These are phyloP conservation scores for Caenorhabditis japonica DNA, from an alignment of 2,888 invertebrate species.

Conservation along the genomic window DNA sequence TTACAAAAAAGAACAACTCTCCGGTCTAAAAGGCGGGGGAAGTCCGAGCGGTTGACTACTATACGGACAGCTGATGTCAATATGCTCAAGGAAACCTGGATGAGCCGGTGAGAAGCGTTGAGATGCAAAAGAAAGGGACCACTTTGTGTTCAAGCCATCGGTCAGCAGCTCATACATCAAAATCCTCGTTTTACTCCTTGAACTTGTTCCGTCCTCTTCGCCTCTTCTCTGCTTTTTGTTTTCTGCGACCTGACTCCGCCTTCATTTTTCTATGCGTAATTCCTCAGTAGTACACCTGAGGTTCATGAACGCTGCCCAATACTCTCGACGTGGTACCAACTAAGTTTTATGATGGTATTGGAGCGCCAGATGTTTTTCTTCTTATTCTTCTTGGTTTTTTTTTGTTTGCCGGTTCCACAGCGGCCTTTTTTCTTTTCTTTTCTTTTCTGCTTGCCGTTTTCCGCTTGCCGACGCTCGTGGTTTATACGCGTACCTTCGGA, in stretches of 20 bases:
- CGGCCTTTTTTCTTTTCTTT: too few species aligned
- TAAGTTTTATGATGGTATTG: slow-evolving; percentile 33
- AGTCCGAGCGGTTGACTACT: slow-evolving; percentile 55
- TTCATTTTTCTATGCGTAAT: too few species aligned
- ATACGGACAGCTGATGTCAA: slow-evolving; percentile 65
- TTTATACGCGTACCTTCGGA: neutral
- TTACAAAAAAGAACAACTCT: too few species aligned
- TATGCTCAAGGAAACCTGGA: slow-evolving; percentile 31
- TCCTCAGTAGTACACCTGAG: neutral
- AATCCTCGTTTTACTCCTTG: slow-evolving; percentile 43
- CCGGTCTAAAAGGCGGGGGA: slow-evolving; percentile 34
- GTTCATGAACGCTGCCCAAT: slow-evolving; percentile 2
- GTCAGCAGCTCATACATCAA: slow-evolving; percentile 52
- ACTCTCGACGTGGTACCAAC: neutral
- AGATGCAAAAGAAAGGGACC: slow-evolving; percentile 12
- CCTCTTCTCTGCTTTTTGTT: neutral
- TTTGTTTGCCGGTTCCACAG: neutral
- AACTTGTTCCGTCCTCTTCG: slow-evolving; percentile 32
- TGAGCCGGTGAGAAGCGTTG: slow-evolving; percentile 8
- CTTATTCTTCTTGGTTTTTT: too few species aligned
- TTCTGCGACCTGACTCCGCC: too few species aligned
- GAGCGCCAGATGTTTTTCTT: slow-evolving; percentile 38
- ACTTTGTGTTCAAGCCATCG: slow-evolving; percentile 33
- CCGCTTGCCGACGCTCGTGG: neutral
- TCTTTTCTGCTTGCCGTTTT: slow-evolving; percentile 7